Evolutionary conservation across 2,113 vertebrate species (phyloP).

Genomic region (Protobothrops flavoviridis): DNA sequence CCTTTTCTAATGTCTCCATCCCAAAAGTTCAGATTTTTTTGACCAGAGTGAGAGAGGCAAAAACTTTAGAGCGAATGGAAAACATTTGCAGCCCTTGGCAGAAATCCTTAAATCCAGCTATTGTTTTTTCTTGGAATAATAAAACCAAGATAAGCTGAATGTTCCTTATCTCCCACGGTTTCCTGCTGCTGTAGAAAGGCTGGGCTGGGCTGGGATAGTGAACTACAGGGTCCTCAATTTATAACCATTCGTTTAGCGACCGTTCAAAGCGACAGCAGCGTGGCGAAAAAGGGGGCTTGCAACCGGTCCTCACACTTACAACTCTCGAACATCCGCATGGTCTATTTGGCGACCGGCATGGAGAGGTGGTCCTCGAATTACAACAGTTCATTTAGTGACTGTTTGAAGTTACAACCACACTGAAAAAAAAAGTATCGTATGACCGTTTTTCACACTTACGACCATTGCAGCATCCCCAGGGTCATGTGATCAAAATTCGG

Average conservation of each 20-base stretch:
- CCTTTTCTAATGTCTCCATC: background rate
- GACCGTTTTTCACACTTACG: background rate
- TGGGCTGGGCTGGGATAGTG: constrained; percentile 55
- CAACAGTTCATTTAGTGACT: background rate
- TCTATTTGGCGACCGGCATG: background rate
- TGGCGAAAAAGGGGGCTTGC: background rate
- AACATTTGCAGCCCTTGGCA: background rate
- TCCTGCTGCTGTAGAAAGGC: constrained; percentile 59
- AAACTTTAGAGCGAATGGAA: background rate
- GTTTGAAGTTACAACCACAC: background rate
- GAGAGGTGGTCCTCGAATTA: background rate
- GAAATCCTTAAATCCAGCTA: constrained; percentile 32
- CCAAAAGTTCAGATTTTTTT: background rate
- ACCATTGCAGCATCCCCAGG: background rate
- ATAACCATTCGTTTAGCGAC: background rate
- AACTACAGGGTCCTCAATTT: background rate
- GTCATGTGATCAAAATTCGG: too few relatives aligned
- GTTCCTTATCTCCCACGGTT: constrained; percentile 68
- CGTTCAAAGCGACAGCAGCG: background rate
- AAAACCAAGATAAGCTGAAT: constrained; percentile 59
- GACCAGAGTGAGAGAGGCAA: background rate
- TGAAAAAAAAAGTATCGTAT: background rate
- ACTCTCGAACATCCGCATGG: background rate
- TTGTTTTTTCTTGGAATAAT: constrained; percentile 71
- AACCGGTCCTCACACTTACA: background rate